phyloP scores from a whole-genome alignment of 1,140 invertebrate species.

The Sarcophaga peregrina region DNA sequence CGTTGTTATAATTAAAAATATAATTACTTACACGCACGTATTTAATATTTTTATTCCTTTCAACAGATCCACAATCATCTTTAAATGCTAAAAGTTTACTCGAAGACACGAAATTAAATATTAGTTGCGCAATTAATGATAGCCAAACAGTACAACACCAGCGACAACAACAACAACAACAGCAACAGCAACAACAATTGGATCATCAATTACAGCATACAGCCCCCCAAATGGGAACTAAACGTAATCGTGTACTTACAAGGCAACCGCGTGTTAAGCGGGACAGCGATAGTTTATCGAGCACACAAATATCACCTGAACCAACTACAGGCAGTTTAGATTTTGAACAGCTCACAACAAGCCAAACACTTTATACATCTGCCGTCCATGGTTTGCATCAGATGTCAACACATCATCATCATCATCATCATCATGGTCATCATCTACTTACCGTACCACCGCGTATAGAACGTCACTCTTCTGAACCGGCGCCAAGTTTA shows the following conservation, averaged over 20 bases:
- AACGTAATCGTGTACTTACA: conserved; percentile 73
- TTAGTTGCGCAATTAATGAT: background rate
- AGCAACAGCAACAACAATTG: conserved; percentile 30
- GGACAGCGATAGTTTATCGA: conserved; percentile 68
- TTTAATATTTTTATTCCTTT: no score
- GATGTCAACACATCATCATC: conserved; percentile 48
- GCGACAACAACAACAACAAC: conserved; percentile 27
- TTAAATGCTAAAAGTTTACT: no score
- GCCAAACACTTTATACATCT: conserved; percentile 34
- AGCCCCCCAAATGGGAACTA: conserved; percentile 67
- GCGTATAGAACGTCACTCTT: conserved; percentile 72
- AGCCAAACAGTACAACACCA: background rate
- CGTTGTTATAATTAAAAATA: no score
- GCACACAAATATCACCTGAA: conserved; percentile 69
- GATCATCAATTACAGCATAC: conserved; percentile 20
- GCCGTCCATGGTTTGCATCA: conserved; percentile 52
- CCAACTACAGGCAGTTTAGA: conserved; percentile 58
- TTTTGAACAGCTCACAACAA: conserved; percentile 65
- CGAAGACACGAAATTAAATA: no score
- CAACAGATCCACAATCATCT: no score
- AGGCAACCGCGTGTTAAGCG: conserved; percentile 76
- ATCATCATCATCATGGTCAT: conserved; percentile 52
- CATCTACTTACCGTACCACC: conserved; percentile 66
- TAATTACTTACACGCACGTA: no score
- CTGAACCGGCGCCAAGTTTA: conserved; percentile 69